Percentiles rank a stretch among this genome's conserved stretches.
These are phyloP conservation scores for Notothenia coriiceps DNA, from an alignment of 2,113 vertebrate species.

Conservation along the genomic window DNA sequence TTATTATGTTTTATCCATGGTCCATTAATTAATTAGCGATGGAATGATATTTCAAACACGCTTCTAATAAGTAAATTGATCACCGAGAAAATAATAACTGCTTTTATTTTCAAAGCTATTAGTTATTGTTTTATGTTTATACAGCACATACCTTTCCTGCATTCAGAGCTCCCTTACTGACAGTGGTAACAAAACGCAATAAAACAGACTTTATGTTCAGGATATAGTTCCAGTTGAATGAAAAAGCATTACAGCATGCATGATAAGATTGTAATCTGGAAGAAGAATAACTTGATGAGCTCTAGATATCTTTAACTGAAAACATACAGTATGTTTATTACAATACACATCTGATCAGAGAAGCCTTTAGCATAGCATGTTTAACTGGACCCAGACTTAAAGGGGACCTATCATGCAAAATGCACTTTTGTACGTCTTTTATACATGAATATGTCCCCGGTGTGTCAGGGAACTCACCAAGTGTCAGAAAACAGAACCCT, in stretches of 20 bases:
- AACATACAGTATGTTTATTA: neutral
- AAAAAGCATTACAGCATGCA: neutral
- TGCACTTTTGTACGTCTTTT: no score
- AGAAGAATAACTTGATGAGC: neutral
- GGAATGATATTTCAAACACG: neutral
- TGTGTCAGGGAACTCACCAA: no score
- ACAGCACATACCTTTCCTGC: neutral
- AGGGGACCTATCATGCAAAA: no score
- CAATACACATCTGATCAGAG: no score
- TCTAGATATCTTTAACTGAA: neutral
- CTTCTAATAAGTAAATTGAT: neutral
- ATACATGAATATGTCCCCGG: no score
- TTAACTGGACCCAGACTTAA: no score
- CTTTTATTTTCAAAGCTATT: neutral
- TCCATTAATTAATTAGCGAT: no score
- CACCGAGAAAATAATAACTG: neutral
- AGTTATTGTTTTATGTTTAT: neutral
- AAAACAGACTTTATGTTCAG: slow-evolving; percentile 8
- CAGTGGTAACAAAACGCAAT: neutral
- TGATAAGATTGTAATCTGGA: neutral
- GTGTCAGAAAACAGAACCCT: no score
- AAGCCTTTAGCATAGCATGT: no score
- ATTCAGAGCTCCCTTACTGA: neutral
- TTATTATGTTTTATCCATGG: neutral
- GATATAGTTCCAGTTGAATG: neutral